Conservation (phyloP, 2,888 invertebrate genomes). For the Anagyrus pseudococci region DNA sequence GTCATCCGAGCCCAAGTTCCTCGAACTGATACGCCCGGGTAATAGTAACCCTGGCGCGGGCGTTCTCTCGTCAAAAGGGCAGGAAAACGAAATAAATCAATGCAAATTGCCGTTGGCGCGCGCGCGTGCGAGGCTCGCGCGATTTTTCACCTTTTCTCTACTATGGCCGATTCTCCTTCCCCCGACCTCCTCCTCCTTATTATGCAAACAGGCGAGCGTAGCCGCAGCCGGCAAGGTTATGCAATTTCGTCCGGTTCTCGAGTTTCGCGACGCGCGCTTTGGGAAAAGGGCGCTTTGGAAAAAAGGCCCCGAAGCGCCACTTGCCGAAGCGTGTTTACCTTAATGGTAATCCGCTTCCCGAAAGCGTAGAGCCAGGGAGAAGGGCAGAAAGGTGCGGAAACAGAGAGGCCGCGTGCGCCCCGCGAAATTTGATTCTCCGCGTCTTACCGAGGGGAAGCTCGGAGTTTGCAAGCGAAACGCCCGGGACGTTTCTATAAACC, state of each 20-base stretch:
- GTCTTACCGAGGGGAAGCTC: background rate
- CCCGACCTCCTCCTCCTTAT: constrained; percentile 31
- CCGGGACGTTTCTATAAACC: constrained; percentile 8
- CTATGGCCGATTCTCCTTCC: background rate
- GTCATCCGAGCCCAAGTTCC: too few relatives aligned
- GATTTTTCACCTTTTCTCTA: constrained; percentile 11
- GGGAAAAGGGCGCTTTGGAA: too few relatives aligned
- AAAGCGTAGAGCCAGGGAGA: background rate
- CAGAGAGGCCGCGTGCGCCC: too few relatives aligned
- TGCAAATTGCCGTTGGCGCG: too few relatives aligned
- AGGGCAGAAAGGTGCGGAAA: constrained; percentile 2
- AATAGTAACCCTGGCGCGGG: too few relatives aligned
- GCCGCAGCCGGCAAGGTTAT: constrained; percentile 37
- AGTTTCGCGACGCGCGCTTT: too few relatives aligned
- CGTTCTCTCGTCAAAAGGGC: too few relatives aligned
- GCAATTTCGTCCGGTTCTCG: constrained; percentile 34
- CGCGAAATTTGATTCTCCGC: constrained; percentile 33
- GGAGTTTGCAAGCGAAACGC: constrained; percentile 5
- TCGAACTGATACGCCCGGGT: too few relatives aligned
- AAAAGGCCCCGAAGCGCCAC: constrained; percentile 9
- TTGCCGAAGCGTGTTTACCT: constrained; percentile 35
- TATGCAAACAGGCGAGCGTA: constrained; percentile 33
- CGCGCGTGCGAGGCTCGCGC: background rate
- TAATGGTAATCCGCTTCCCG: constrained; percentile 33
- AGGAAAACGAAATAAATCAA: too few relatives aligned